phyloP scores from a whole-genome alignment of 2,797 vertebrate genomes.

The Fistularia tabacaria region DNA sequence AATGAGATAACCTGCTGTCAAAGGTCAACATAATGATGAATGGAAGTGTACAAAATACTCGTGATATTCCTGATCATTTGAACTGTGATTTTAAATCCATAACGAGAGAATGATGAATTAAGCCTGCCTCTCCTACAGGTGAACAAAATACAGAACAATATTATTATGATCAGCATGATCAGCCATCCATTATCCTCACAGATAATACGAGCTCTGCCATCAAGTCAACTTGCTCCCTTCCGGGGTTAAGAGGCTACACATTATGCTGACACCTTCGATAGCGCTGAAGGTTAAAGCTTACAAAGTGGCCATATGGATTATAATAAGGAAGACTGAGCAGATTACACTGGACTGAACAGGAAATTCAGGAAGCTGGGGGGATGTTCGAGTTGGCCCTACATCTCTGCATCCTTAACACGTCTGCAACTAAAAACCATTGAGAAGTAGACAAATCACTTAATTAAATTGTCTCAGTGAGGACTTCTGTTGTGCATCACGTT shows the following conservation, averaged over 20 bases:
- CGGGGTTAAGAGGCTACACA: constrained; percentile 15
- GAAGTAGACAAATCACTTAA: constrained; percentile 90
- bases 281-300: constrained; percentile 14
- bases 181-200: background rate
- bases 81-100: too few relatives aligned
- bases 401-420: constrained; percentile 80
- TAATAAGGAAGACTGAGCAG: constrained; percentile 5
- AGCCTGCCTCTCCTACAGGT: too few relatives aligned
- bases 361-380: background rate
- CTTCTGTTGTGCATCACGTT: constrained; percentile 79
- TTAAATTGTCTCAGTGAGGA: constrained; percentile 83
- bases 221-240: background rate
- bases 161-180: too few relatives aligned
- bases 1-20: too few relatives aligned
- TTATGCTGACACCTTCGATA: constrained; percentile 7
- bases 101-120: too few relatives aligned
- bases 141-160: too few relatives aligned
- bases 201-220: background rate
- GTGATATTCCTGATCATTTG: too few relatives aligned
- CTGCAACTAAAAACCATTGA: constrained; percentile 75
- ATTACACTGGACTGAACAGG: background rate
- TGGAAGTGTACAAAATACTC: too few relatives aligned
- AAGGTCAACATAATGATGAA: too few relatives aligned
- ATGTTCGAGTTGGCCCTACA: constrained; percentile 50
- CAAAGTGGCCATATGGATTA: constrained; percentile 10